Base-by-base conservation (phyloP, 2,888 invertebrate genomes). In the Bursaphelenchus okinawaensis region DNA sequence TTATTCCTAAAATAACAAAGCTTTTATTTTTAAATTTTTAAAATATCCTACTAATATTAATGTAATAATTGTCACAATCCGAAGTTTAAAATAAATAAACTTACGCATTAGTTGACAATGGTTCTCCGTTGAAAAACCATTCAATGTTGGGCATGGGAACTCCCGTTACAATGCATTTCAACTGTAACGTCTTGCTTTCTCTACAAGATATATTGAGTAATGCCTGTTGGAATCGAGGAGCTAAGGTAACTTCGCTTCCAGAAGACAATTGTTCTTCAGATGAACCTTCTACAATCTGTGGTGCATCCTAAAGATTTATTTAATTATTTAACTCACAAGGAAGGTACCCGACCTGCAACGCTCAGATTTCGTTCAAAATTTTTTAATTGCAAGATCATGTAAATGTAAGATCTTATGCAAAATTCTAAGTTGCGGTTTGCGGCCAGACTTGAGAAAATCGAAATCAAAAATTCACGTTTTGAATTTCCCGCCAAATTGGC, bases 91-190 rank as follows among this genome's bases (percentile, higher is more conserved):
- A 22, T n/a, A 26, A 62, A 7, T 8, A 2, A 52, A 4, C 77
- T 70, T 20, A 79, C 81, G 71, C 66, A 40, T 75, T 75, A 0
- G 70, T 67, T 23, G 62, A 54, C 54, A 82, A 76, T 26, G 68
- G 68, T 58, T 79, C 80, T 24, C 82, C 81, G 67, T 82, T 81
- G 31, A 81, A 79, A 24, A 72, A 74, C 80, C 77, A 79, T 69
- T 74, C 78, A 78, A 84, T 76, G 75, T 78, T 63, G 1, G 82
- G 82, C 28, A 74, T 71, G 2, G 85, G 85, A 40, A 75, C 73
- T 7, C 85, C 85, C 7, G 74, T 70, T 29, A 85, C 78, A 29
- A 77, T 70, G 68, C 83, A 83, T 56, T 78, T 78, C 68, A 78
- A 57, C 24, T 75, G 75, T 20, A 69, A 67, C 4, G 75, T 68